A percentile compares a stretch with the other conserved stretches of the same genome.
Conservation (phyloP, 2,797 vertebrate species). For the Sternotherus odoratus region DNA sequence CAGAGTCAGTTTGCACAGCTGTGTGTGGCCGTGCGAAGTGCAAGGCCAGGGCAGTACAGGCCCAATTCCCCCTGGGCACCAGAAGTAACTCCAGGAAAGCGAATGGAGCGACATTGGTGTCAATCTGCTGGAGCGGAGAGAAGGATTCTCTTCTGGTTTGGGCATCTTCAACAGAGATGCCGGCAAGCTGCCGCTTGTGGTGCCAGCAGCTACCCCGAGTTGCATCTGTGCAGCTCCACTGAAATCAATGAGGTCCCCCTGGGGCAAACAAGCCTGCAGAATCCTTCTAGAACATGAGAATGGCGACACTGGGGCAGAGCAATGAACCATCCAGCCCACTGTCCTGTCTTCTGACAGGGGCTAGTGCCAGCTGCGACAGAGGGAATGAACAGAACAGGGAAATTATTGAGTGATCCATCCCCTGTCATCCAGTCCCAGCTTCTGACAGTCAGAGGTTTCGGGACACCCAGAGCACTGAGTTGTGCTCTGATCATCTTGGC, state of each 20-base stretch:
- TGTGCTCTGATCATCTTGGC: not conserved
- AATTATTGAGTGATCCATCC: too few species aligned
- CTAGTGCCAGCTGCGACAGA: not conserved
- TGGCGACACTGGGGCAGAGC: not conserved
- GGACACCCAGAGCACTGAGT: too few species aligned
- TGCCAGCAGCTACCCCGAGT: not conserved
- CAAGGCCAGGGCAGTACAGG: not conserved
- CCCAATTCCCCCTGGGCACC: not conserved
- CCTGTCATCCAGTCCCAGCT: not conserved
- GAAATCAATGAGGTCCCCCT: not conserved
- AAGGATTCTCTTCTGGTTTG: not conserved
- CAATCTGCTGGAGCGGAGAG: not conserved
- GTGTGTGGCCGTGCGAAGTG: not conserved
- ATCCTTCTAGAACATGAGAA: not conserved
- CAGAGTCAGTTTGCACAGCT: not conserved
- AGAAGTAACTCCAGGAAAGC: not conserved
- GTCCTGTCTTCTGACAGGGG: not conserved
- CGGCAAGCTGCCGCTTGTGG: not conserved
- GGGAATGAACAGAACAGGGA: not conserved
- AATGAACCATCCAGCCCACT: not conserved
- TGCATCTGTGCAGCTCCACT: not conserved
- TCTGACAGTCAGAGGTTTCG: not conserved
- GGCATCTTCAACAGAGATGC: not conserved
- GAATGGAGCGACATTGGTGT: not conserved
- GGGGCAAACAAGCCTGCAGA: not conserved